These are phyloP conservation scores for Vidua macroura DNA, from an alignment of 2,113 vertebrate genomes.

Conservation along the genomic window DNA sequence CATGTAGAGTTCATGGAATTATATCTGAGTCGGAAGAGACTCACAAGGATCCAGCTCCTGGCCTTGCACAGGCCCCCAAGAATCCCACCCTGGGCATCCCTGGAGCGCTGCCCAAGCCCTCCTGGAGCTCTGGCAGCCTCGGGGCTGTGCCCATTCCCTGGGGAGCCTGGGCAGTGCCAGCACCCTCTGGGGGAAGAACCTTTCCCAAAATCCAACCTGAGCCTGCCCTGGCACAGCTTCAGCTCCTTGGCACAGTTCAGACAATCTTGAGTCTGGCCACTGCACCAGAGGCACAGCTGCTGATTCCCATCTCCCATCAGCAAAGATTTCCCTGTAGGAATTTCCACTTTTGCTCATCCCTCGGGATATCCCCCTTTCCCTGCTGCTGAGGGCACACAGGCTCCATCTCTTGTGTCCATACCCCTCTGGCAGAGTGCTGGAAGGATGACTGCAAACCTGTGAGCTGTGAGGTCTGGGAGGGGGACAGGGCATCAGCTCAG, in stretches of 20 bases:
- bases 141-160: background rate
- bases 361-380: fast-evolving
- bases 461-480: background rate
- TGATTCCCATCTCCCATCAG: background rate
- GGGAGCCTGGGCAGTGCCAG: background rate
- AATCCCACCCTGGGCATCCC: background rate
- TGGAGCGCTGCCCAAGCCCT: fast-evolving
- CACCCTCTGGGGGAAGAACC: background rate
- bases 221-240: fast-evolving
- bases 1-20: background rate
- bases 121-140: background rate
- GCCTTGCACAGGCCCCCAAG: background rate
- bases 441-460: background rate
- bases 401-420: background rate
- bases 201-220: fast-evolving
- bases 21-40: background rate
- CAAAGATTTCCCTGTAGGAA: background rate
- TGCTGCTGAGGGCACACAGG: background rate
- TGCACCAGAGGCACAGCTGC: background rate
- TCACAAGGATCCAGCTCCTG: background rate
- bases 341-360: background rate
- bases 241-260: background rate
- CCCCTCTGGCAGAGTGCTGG: background rate
- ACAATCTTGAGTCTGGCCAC: background rate
- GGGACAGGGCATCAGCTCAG: fast-evolving